These are phyloP conservation scores for Acanthurus lineatus DNA, from an alignment of 2,797 vertebrate species.

Conservation along the genomic window DNA sequence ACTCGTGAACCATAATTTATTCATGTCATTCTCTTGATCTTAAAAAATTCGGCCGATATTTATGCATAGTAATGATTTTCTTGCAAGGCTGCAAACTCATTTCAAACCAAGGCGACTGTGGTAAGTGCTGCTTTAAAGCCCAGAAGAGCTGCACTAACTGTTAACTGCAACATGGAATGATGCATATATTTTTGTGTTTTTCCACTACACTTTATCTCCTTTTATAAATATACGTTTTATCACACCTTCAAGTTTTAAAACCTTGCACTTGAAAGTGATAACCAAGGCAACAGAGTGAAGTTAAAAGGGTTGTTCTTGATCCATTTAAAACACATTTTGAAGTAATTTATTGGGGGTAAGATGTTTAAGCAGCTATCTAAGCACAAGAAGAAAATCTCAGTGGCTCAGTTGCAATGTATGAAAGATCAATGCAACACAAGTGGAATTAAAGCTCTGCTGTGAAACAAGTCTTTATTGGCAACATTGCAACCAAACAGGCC, in stretches of 20 bases:
- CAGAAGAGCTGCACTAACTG: background rate
- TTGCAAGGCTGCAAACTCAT: conserved; percentile 12
- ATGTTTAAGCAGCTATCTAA: conserved; percentile 14
- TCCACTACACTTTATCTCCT: background rate
- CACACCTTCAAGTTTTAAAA: background rate
- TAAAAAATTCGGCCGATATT: conserved; percentile 7
- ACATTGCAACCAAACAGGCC: background rate
- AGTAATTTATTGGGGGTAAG: conserved; percentile 5
- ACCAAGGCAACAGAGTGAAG: background rate
- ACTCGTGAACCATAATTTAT: conserved; percentile 32
- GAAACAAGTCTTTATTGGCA: conserved; percentile 18
- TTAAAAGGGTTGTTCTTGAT: background rate
- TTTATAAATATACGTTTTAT: background rate
- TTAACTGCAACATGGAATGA: background rate
- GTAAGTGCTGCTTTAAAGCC: background rate
- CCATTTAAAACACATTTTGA: background rate
- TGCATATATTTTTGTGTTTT: background rate
- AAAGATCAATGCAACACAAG: conserved; percentile 30
- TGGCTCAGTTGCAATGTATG: conserved; percentile 11
- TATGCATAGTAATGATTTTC: conserved; percentile 26
- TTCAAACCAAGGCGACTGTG: background rate
- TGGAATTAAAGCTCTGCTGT: conserved; percentile 27
- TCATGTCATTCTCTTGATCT: conserved; percentile 40
- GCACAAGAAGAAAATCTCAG: conserved; percentile 12
- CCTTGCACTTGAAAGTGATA: background rate